These are phyloP conservation scores for Crepidodera aurea DNA, from an alignment of 2,888 invertebrate species.

Conservation along the genomic window DNA sequence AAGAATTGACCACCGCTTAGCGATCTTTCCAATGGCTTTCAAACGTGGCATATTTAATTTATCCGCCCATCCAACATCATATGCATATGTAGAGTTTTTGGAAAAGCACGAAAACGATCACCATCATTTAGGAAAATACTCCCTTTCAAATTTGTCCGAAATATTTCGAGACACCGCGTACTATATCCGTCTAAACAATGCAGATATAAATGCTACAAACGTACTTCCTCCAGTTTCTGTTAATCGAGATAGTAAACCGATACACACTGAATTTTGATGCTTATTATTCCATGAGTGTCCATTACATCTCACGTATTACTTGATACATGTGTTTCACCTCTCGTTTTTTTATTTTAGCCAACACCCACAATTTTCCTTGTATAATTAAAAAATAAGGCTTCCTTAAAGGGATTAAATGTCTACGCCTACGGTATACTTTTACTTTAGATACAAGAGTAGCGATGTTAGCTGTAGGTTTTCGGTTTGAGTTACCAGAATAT, in stretches of 20 bases:
- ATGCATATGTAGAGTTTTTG: too few species aligned
- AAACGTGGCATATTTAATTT: too few species aligned
- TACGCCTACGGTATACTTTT: conserved; percentile 10
- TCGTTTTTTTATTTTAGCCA: not conserved
- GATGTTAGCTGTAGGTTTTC: not conserved
- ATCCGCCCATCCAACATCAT: too few species aligned
- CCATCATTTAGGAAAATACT: too few species aligned
- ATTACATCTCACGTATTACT: conserved; percentile 36
- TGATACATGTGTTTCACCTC: conserved; percentile 25
- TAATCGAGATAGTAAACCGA: conserved; percentile 32
- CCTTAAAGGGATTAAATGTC: conserved; percentile 21
- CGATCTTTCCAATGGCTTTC: too few species aligned
- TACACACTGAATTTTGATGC: conserved; percentile 29
- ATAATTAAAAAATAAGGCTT: conserved; percentile 35
- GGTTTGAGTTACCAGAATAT: not conserved
- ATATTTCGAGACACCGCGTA: too few species aligned
- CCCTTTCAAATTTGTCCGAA: too few species aligned
- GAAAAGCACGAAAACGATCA: too few species aligned
- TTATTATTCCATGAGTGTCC: conserved; percentile 37
- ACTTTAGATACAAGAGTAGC: not conserved
- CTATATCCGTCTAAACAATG: too few species aligned
- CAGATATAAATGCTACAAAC: not conserved
- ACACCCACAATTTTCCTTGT: conserved; percentile 19
- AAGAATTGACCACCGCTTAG: too few species aligned
- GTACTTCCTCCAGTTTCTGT: not conserved